Percentiles rank a stretch among this genome's conserved stretches.
phyloP scores from a whole-genome alignment of 2,888 invertebrate species.

The Eilema griseolum region DNA sequence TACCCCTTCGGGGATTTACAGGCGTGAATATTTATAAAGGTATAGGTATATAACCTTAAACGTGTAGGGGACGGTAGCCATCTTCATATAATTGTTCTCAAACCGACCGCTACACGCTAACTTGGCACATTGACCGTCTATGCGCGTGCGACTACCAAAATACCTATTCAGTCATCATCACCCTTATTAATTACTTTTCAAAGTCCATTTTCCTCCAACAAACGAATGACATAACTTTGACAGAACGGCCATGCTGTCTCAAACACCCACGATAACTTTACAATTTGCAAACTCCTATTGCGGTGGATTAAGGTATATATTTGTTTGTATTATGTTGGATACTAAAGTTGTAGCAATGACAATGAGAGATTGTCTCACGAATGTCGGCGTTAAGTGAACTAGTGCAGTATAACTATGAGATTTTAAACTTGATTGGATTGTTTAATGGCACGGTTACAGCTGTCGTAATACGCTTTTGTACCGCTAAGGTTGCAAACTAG shows the following conservation, averaged over 20 bases:
- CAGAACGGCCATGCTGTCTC: constrained; percentile 8
- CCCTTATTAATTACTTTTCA: neutral
- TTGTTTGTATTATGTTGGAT: neutral
- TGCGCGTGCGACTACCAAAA: neutral
- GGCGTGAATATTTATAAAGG: no score
- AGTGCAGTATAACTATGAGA: constrained; percentile 70
- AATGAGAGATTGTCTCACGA: constrained; percentile 67
- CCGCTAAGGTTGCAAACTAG: neutral
- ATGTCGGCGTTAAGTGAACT: constrained; percentile 64
- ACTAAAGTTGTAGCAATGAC: constrained; percentile 52
- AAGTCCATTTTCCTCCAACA: neutral
- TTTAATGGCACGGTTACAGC: constrained; percentile 24
- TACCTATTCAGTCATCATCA: neutral
- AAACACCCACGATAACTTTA: constrained; percentile 1
- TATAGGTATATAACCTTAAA: neutral
- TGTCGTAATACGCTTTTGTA: neutral
- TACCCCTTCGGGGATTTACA: no score
- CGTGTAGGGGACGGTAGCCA: neutral
- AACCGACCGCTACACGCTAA: constrained; percentile 4
- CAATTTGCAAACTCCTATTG: constrained; percentile 2
- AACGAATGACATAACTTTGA: neutral
- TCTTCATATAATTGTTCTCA: neutral
- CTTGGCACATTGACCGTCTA: constrained; percentile 18
- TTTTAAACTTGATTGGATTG: constrained; percentile 37
- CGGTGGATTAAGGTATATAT: neutral